Conservation (phyloP, 2,797 vertebrate species). For the Platyrinchus mystaceus region DNA sequence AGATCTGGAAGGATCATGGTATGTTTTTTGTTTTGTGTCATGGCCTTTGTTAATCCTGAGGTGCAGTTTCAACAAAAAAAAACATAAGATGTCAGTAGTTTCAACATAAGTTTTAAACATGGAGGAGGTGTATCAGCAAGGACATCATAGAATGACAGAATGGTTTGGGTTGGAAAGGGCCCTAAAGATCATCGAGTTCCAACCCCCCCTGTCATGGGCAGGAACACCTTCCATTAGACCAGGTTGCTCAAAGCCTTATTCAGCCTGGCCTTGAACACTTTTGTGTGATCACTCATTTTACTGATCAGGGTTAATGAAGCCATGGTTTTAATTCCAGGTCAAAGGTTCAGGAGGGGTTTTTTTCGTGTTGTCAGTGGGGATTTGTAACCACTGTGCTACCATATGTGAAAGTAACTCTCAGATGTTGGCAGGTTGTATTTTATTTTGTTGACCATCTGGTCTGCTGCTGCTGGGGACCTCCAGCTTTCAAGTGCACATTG, state of each 20-base stretch:
- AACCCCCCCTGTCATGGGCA: neutral
- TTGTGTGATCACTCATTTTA: neutral
- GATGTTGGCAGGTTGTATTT: conserved; percentile 13
- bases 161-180: neutral
- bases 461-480: conserved; percentile 2
- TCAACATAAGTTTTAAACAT: neutral
- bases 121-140: neutral
- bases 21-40: neutral
- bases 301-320: conserved; percentile 21
- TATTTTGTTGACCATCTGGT: conserved; percentile 55
- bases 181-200: neutral
- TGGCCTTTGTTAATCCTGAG: neutral
- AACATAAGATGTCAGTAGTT: neutral
- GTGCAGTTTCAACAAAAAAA: neutral
- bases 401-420: conserved; percentile 43
- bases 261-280: neutral
- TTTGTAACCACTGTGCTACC: conserved; percentile 31
- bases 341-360: neutral
- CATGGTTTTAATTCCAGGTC: conserved; percentile 20
- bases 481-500: neutral
- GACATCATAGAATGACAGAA: neutral
- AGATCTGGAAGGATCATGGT: accelerated
- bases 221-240: neutral
- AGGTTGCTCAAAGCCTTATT: neutral
- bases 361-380: neutral